Conservation (phyloP, 2,888 invertebrate species). For the Synanthedon formicaeformis region DNA sequence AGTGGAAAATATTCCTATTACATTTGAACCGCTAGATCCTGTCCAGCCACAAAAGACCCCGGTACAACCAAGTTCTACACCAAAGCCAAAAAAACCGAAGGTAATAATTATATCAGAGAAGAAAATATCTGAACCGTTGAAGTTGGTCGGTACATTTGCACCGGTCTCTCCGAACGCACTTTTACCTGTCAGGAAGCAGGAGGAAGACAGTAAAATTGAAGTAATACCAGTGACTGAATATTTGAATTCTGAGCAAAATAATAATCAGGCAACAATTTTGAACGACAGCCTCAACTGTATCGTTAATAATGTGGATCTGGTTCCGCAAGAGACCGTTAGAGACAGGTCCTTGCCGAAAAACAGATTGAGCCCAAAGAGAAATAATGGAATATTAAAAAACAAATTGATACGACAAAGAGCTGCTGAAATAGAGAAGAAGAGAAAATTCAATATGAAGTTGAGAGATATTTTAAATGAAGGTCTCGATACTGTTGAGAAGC, state of each 20-base stretch:
- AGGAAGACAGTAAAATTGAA: conserved; percentile 3
- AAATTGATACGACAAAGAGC: conserved; percentile 39
- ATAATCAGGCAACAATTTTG: background rate
- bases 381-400: conserved; percentile 10
- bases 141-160: conserved; percentile 26
- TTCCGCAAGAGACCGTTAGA: background rate
- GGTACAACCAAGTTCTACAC: background rate
- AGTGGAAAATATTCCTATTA: background rate
- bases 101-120: conserved; percentile 48
- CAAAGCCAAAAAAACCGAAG: conserved; percentile 13
- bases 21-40: background rate
- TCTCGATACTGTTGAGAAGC: conserved; percentile 15
- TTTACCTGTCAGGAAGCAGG: conserved; percentile 22
- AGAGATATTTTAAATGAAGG: conserved; percentile 47
- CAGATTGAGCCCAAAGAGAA: background rate
- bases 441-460: conserved; percentile 55
- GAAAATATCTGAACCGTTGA: conserved; percentile 30
- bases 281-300: background rate
- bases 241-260: background rate
- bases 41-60: background rate
- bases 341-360: conserved; percentile 7
- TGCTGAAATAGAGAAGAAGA: conserved; percentile 49
- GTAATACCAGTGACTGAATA: background rate
- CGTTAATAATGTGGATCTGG: background rate
- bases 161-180: conserved; percentile 32